Conservation (phyloP, 1,140 invertebrate genomes). For the Saccostrea glomerata region DNA sequence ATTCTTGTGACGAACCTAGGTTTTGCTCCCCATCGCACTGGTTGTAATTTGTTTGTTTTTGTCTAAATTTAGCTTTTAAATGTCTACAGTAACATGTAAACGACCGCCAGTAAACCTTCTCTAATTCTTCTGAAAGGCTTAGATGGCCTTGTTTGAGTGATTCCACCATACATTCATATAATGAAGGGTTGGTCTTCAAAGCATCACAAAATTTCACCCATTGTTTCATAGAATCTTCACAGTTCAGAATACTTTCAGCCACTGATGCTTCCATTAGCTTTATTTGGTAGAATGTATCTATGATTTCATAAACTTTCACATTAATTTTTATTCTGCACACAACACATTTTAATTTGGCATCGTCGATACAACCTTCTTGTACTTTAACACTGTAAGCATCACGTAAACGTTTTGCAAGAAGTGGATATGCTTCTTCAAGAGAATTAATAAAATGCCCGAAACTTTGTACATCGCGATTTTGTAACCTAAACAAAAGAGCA, state of each 20-base stretch:
- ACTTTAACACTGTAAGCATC: neutral
- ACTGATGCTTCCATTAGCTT: neutral
- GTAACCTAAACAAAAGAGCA: neutral
- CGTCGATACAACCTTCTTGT: neutral
- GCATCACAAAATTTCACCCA: neutral
- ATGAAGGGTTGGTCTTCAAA: neutral
- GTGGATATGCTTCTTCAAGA: neutral
- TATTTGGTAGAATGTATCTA: neutral
- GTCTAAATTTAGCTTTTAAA: neutral
- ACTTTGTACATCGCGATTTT: neutral
- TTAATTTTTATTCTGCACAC: neutral
- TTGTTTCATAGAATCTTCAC: neutral
- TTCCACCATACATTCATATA: neutral
- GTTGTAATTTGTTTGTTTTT: neutral
- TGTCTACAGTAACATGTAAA: conserved; percentile 1
- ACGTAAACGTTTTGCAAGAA: neutral
- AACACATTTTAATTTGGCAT: neutral
- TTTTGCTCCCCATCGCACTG: neutral
- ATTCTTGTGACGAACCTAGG: neutral
- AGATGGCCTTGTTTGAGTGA: neutral
- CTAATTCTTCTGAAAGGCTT: neutral
- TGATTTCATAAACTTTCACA: neutral
- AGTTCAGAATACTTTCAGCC: neutral
- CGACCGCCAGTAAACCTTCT: neutral
- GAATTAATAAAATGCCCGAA: neutral